phyloP scores from a whole-genome alignment of 2,888 invertebrate genomes.

The Cynaeus angustus region DNA sequence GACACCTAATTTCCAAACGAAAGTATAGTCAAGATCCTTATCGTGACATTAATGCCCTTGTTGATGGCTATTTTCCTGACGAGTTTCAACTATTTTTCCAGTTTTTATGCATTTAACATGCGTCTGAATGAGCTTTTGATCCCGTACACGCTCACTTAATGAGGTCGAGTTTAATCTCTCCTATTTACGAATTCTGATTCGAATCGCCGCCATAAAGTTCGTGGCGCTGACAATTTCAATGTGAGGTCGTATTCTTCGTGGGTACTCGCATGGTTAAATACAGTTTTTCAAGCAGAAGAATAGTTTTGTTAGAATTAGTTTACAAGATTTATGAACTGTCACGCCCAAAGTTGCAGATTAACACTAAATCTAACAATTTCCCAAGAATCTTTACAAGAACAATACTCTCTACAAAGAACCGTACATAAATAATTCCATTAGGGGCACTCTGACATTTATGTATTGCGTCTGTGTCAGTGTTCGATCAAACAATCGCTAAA shows the following conservation, averaged over 20 bases:
- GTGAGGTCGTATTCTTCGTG: slow-evolving; percentile 17
- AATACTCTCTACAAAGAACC: too few species aligned
- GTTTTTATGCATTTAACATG: slow-evolving; percentile 32
- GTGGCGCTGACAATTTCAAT: slow-evolving; percentile 23
- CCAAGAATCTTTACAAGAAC: too few species aligned
- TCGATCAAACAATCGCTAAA: too few species aligned
- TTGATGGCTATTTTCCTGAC: slow-evolving; percentile 37
- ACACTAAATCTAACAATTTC: too few species aligned
- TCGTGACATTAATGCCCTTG: slow-evolving; percentile 47
- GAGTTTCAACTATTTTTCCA: slow-evolving; percentile 28
- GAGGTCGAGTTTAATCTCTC: slow-evolving; percentile 21
- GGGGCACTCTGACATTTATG: too few species aligned
- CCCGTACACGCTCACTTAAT: slow-evolving; percentile 10
- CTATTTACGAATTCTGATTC: slow-evolving; percentile 23
- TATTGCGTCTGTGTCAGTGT: too few species aligned
- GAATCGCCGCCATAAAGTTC: slow-evolving; percentile 19
- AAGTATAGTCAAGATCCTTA: slow-evolving; percentile 36
- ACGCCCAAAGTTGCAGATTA: neutral
- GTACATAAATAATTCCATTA: too few species aligned
- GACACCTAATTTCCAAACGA: slow-evolving; percentile 37
- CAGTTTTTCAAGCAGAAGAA: neutral
- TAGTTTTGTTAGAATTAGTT: slow-evolving; percentile 6
- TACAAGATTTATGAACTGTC: neutral
- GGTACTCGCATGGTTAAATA: slow-evolving; percentile 7
- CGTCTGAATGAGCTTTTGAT: slow-evolving; percentile 21